Evolutionary conservation across 2,888 invertebrate species (phyloP).

Genomic region (Torymus texanus): DNA sequence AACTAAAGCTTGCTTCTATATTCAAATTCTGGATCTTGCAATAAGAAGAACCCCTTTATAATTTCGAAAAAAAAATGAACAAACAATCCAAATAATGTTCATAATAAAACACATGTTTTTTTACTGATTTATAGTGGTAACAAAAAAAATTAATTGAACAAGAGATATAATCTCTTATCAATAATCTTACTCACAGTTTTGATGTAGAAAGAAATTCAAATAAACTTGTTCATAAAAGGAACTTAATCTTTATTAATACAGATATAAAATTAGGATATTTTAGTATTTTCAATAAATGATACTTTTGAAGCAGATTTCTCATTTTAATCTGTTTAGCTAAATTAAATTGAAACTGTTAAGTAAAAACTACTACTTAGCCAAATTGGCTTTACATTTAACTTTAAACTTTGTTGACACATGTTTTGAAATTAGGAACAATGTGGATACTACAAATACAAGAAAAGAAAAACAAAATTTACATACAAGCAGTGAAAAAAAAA

Average conservation of each 20-base stretch:
- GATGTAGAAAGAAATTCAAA: neutral
- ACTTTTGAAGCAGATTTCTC: constrained; percentile 22
- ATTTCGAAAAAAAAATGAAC: neutral
- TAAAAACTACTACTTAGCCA: constrained; percentile 14
- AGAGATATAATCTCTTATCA: constrained; percentile 13
- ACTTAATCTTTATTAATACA: no score
- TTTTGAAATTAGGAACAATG: neutral
- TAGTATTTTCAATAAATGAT: constrained; percentile 13
- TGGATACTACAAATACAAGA: no score
- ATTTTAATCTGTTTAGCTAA: constrained; percentile 39
- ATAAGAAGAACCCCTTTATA: no score
- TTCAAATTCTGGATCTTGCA: no score
- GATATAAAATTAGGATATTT: neutral
- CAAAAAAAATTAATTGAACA: neutral
- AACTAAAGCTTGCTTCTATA: no score
- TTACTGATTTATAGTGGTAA: neutral
- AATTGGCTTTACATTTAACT: constrained; percentile 31
- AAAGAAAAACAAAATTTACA: no score
- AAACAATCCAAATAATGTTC: neutral
- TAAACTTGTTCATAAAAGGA: no score
- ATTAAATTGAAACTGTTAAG: constrained; percentile 30
- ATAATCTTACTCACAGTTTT: neutral
- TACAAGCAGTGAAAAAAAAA: neutral
- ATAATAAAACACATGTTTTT: neutral
- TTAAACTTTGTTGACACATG: neutral